Base-by-base conservation (phyloP, 2,888 invertebrate genomes). In the Lasioglossum figueresi region DNA sequence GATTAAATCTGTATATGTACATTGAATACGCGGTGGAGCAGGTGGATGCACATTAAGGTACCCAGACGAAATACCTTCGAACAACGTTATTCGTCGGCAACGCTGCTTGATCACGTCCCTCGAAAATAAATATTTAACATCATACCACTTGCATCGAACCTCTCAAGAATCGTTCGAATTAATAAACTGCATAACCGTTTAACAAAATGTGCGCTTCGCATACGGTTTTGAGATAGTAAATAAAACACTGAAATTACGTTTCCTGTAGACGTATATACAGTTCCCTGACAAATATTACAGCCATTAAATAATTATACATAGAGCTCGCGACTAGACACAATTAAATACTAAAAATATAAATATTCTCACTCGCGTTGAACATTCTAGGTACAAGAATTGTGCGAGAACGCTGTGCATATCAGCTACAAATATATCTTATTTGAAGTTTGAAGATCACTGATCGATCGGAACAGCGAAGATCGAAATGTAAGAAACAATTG, bases 21-120 rank as follows among this genome's bases (percentile, higher is more conserved):
- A 88, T 66, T 79, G 27, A 89, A 87, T 72, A 84, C 83, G 80
- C 73, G 70, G 76, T 37, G 63, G 77, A 80, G 37, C 78, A 89
- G 80, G 81, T 86, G 84, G 86, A 89, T 88, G 89, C 81, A 89
- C 86, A 88, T 80, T 76, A 76, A 76, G 59, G 45, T 85, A 72
- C 77, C 77, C 84, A 31, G 45, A 77, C 48, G 56, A n/a, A 48
- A 77, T 66, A 23, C 70, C 70, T 31, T 59, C 43, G 48, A 66
- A 14, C 80, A 84, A 84, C 71, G 74, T 84, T 78, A 75, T 59
- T 73, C 34, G 45, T 71, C 84, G 27, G 59, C 76, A 34, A 34
- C 3, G 8, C 27, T 45, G 19, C 31, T 31, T 10, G 23, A 8
- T 37, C 34, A 23, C 23, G 37, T n/a, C 23, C 34, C 34, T n/a